Percentiles rank a stretch among this genome's conserved stretches.
Evolutionary conservation across 2,797 vertebrate species (phyloP).

Genomic region (Odontamblyopus lacepedii): DNA sequence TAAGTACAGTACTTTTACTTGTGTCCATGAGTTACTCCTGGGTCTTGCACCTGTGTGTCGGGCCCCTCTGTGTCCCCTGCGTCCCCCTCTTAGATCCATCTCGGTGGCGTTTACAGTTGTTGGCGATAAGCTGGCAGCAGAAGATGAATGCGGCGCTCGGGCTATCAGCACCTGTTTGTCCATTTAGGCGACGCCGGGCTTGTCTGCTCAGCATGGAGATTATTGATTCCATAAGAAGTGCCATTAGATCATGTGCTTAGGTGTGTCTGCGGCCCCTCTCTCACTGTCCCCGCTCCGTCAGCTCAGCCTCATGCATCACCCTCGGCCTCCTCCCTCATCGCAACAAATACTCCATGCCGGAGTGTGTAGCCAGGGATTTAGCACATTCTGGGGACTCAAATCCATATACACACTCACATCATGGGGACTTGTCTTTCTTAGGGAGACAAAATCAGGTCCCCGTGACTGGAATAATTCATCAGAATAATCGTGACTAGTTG

Average conservation of each 20-base stretch:
- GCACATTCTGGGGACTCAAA: too few relatives aligned
- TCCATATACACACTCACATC: too few relatives aligned
- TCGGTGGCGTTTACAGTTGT: constrained; percentile 86
- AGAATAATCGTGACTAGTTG: too few relatives aligned
- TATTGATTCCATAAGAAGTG: constrained; percentile 99
- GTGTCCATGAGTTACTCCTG: too few relatives aligned
- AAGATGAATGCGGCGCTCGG: constrained; percentile 89
- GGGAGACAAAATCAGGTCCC: too few relatives aligned
- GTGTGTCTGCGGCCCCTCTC: constrained; percentile 54
- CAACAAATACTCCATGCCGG: constrained; percentile 78
- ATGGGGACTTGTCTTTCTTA: too few relatives aligned
- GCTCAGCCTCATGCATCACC: constrained; percentile 87
- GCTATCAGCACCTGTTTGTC: constrained; percentile 97
- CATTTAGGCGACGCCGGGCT: constrained; percentile 83
- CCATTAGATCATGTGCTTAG: constrained; percentile 95
- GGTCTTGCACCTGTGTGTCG: too few relatives aligned
- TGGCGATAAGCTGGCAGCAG: constrained; percentile 87
- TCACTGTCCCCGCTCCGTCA: constrained; percentile 71
- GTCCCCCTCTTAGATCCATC: constrained; percentile 81
- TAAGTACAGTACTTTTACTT: too few relatives aligned
- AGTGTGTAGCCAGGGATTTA: background rate
- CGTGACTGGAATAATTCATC: too few relatives aligned
- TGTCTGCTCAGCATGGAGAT: constrained; percentile 97
- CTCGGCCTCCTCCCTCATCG: constrained; percentile 84
- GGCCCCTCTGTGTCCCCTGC: too few relatives aligned